Conservation (phyloP, 2,113 vertebrate genomes). For the Pseudopipra pipra region DNA sequence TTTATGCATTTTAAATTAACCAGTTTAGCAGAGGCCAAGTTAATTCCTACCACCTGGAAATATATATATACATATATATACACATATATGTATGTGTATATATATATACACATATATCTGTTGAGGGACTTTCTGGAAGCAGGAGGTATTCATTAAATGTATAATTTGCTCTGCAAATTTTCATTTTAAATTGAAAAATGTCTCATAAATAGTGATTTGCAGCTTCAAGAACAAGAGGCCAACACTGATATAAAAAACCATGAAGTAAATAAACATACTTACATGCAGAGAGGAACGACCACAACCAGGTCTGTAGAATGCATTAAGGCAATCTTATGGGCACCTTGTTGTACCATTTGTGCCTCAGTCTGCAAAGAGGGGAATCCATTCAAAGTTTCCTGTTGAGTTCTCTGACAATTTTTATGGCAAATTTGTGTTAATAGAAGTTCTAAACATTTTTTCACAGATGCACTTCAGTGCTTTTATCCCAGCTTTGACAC, state of each 20-base stretch:
- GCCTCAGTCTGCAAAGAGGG: background rate
- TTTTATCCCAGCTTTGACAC: background rate
- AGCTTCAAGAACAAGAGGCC: background rate
- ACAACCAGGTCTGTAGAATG: background rate
- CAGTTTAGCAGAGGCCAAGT: background rate
- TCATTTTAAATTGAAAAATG: conserved; percentile 20
- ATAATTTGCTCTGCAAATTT: conserved; percentile 7
- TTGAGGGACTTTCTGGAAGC: background rate
- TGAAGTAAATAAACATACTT: background rate
- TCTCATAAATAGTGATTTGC: background rate
- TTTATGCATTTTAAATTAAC: conserved; percentile 28
- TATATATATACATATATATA: background rate
- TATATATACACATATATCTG: background rate
- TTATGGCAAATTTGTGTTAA: background rate
- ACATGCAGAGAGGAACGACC: background rate
- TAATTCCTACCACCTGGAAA: conserved; percentile 25
- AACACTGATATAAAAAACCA: background rate
- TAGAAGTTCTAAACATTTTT: background rate
- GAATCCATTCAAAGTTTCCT: background rate
- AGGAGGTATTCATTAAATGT: background rate
- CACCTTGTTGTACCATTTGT: background rate
- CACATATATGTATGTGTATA: background rate
- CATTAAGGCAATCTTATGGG: background rate
- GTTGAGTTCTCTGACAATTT: background rate
- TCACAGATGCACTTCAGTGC: background rate